Conservation (phyloP, 1,140 invertebrate genomes). For the Leguminivora glycinivorella region DNA sequence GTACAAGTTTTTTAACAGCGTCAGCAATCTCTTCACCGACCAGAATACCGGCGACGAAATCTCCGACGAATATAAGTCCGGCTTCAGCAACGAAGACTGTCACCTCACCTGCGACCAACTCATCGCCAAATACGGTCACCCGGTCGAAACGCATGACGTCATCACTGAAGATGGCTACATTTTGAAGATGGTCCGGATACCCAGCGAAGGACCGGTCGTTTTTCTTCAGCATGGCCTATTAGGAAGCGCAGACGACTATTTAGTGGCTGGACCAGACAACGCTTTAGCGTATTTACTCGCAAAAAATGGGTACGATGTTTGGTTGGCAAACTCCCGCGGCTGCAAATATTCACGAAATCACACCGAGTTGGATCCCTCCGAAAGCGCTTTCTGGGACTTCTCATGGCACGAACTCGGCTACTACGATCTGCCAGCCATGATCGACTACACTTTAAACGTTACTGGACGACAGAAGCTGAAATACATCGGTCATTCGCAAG, state of each 20-base stretch:
- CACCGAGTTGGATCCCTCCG: conserved; percentile 74
- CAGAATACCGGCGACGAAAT: conserved; percentile 34
- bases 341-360: conserved; percentile 83
- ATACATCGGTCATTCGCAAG: conserved; percentile 84
- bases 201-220: conserved; percentile 61
- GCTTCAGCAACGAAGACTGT: conserved; percentile 43
- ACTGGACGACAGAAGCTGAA: conserved; percentile 70
- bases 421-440: conserved; percentile 78
- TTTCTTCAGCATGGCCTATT: conserved; percentile 86
- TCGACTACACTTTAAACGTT: conserved; percentile 74
- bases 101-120: conserved; percentile 43
- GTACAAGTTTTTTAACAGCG: conserved; percentile 15
- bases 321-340: conserved; percentile 85
- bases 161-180: conserved; percentile 53
- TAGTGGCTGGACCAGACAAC: conserved; percentile 81
- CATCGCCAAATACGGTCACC: conserved; percentile 49
- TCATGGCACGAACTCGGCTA: conserved; percentile 83
- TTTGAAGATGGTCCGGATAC: conserved; percentile 50
- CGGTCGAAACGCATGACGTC: conserved; percentile 46
- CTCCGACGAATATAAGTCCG: conserved; percentile 32
- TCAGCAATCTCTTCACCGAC: conserved; percentile 33
- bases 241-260: conserved; percentile 83
- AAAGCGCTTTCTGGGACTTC: conserved; percentile 78
- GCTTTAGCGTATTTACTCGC: conserved; percentile 81
- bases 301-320: conserved; percentile 84